Evolutionary conservation across 1,140 invertebrate species (phyloP).

Genomic region (Panonychus citri): DNA sequence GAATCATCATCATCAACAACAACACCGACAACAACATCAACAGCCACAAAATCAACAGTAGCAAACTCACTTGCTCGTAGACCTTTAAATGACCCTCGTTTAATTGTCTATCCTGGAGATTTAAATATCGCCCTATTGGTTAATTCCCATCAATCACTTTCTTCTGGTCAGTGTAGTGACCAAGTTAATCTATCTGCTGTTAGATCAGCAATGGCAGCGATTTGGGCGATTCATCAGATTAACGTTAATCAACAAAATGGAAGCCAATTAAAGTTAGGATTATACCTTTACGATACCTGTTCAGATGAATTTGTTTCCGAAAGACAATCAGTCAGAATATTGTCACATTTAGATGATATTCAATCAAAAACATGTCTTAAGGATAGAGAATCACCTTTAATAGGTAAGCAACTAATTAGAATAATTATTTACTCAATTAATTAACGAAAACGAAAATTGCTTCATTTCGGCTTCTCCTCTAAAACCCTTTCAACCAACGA

Average conservation of each 20-base stretch:
- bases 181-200: neutral
- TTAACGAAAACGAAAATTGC: too few species aligned
- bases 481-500: too few species aligned
- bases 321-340: constrained; percentile 9
- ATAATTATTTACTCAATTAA: too few species aligned
- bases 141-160: neutral
- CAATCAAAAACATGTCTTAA: constrained; percentile 7
- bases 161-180: neutral
- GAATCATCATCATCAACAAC: too few species aligned
- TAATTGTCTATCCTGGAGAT: constrained; percentile 3
- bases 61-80: too few species aligned
- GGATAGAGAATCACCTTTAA: neutral
- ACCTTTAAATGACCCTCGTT: neutral
- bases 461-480: too few species aligned
- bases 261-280: constrained; percentile 1
- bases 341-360: constrained; percentile 8
- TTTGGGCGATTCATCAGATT: constrained; percentile 2
- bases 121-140: neutral
- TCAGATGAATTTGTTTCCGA: constrained; percentile 7
- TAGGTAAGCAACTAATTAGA: neutral
- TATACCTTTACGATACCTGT: constrained; percentile 14
- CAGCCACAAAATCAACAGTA: too few species aligned
- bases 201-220: neutral
- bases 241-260: neutral
- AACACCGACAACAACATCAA: too few species aligned